Base-by-base conservation (phyloP, 2,797 vertebrate genomes). In the Fratercula arctica region DNA sequence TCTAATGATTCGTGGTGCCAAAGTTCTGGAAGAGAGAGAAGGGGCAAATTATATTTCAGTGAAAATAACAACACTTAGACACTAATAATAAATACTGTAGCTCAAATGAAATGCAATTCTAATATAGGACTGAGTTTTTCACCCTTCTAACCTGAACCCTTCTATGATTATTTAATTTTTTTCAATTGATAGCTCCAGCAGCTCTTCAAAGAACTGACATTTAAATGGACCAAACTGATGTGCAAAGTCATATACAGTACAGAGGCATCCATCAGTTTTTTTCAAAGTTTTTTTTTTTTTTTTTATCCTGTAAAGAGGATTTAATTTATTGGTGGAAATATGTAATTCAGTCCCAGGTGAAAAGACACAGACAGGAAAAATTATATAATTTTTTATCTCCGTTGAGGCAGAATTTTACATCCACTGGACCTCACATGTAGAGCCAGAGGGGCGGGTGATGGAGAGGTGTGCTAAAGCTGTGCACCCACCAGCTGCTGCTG, bases 401-500 rank as follows among this genome's bases (percentile, higher is more conserved):
- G 6, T 16, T 69, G 53, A 24, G n/a, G 28, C 20, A 70, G 10
- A 45, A 57, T 68, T 88, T 86, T 54, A 61, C 16, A 60, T 81
- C 46, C 2, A 2, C 21, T 75, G 19, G 9, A 63, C 29, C 29
- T 82, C 3, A 2, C 13, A 67, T 33, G 37, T 39, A 23, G 13
- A 89, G 31, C 20, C 68, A 45, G 25, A 76, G 6, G 15, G 19
- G 5, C 1, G 1, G 25, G 24, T 67, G 33, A 59, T 56, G 24
- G 16, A 72, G 50, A 21, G 16, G 20, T 24, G 18, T 35, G 70
- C 53, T 73, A 56, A 74, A 61, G 24, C 26, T 39, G 29, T 13
- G 20, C 16, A 33, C 21, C 11, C 16, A 48, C 14, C 0, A 0
- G 48, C 59, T 74, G 53, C 50, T 0, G 0, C 45, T 83, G 16